Conservation (phyloP, 2,113 vertebrate genomes). For the Polyodon spathula region DNA sequence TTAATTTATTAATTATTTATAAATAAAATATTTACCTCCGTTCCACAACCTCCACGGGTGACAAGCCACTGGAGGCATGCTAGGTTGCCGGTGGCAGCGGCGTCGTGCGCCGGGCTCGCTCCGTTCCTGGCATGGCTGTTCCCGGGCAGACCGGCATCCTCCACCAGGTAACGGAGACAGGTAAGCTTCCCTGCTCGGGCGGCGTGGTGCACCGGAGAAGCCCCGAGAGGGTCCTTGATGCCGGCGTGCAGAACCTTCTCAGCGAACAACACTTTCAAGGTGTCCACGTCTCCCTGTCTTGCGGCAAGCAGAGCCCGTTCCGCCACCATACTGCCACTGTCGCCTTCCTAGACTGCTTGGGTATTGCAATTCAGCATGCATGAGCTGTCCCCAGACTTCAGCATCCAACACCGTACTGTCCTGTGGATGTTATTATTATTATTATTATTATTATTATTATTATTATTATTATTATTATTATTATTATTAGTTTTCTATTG, state of each 20-base stretch:
- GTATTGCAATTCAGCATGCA: constrained; percentile 22
- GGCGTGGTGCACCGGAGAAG: constrained; percentile 77
- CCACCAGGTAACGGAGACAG: constrained; percentile 78
- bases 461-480: too few species aligned
- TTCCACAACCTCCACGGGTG: constrained; percentile 68
- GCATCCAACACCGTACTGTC: too few species aligned
- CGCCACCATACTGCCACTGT: constrained; percentile 51
- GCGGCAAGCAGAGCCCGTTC: constrained; percentile 71
- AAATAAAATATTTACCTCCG: constrained; percentile 60
- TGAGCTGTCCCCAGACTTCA: background rate
- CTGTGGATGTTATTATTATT: too few species aligned
- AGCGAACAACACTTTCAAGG: constrained; percentile 54
- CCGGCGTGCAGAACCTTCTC: constrained; percentile 49
- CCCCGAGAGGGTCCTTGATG: constrained; percentile 68
- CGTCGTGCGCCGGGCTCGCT: constrained; percentile 84
- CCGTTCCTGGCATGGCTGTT: constrained; percentile 72
- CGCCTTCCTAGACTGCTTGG: constrained; percentile 1
- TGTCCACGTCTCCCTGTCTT: constrained; percentile 70
- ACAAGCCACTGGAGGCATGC: constrained; percentile 86
- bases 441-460: background rate
- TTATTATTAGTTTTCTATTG: too few species aligned
- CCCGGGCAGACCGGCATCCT: constrained; percentile 64
- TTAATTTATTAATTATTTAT: too few species aligned
- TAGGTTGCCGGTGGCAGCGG: constrained; percentile 87
- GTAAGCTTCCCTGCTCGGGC: constrained; percentile 73